Evolutionary conservation across 2,888 invertebrate genomes (phyloP).

Genomic region (Drosophila pseudotakahashii): DNA sequence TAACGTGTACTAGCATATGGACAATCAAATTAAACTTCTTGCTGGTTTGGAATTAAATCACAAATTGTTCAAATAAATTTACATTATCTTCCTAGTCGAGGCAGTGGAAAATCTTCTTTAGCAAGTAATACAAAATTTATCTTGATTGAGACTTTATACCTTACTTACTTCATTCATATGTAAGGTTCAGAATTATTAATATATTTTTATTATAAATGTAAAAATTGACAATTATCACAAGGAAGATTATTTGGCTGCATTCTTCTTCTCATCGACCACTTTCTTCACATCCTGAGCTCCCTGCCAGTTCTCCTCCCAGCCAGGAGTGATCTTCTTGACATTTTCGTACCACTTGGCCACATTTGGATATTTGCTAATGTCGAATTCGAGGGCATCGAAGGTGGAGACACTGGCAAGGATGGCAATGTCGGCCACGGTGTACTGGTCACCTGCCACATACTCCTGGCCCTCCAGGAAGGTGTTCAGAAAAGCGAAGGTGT

Average conservation of each 20-base stretch:
- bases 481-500: constrained; percentile 41
- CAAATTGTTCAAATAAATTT: too few relatives aligned
- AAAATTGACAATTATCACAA: background rate
- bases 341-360: constrained; percentile 83
- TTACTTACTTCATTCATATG: too few relatives aligned
- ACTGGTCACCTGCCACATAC: constrained; percentile 87
- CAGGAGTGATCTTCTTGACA: constrained; percentile 87
- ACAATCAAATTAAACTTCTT: background rate
- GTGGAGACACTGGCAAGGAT: constrained; percentile 85
- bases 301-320: constrained; percentile 84
- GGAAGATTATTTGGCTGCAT: background rate
- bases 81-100: too few relatives aligned
- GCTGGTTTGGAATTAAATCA: too few relatives aligned
- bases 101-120: too few relatives aligned
- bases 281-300: constrained; percentile 85
- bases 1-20: background rate
- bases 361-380: constrained; percentile 39
- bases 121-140: too few relatives aligned
- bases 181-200: too few relatives aligned
- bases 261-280: constrained; percentile 65
- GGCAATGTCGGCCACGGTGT: constrained; percentile 91
- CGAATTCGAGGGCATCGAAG: constrained; percentile 29
- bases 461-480: constrained; percentile 50
- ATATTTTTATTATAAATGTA: background rate
- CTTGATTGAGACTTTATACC: too few relatives aligned